Evolutionary conservation across 1,140 invertebrate species (phyloP).

Genomic region (Copidosoma floridanum): DNA sequence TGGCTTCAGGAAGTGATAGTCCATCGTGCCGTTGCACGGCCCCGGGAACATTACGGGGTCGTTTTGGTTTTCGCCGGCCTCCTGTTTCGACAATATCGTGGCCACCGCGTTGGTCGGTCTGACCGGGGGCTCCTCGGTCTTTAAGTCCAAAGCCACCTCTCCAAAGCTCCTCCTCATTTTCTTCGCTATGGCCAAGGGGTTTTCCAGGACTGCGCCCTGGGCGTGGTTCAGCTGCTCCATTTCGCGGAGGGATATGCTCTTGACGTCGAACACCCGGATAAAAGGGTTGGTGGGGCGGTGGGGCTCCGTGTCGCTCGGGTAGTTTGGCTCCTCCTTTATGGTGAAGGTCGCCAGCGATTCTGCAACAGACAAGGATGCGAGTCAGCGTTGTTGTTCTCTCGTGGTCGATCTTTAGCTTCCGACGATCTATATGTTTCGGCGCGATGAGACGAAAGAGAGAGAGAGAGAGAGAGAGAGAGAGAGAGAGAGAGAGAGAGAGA

Average conservation of each 20-base stretch:
- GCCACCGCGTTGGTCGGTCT: slow-evolving; percentile 18
- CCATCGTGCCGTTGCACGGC: too few species aligned
- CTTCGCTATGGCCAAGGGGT: slow-evolving; percentile 1
- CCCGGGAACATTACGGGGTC: too few species aligned
- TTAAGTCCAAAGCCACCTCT: not conserved
- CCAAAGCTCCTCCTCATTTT: not conserved
- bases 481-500: too few species aligned
- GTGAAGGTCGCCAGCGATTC: too few species aligned
- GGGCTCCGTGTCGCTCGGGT: not conserved
- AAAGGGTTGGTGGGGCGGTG: too few species aligned
- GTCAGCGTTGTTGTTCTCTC: too few species aligned
- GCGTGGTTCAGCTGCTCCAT: slow-evolving; percentile 13
- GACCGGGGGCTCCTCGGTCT: not conserved
- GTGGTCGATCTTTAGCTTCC: too few species aligned
- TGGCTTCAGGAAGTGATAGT: not conserved
- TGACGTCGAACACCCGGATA: slow-evolving; percentile 18
- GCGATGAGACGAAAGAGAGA: too few species aligned
- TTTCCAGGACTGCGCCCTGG: not conserved
- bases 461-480: too few species aligned
- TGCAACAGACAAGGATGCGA: too few species aligned
- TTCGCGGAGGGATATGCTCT: slow-evolving; percentile 17
- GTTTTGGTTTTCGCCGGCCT: not conserved
- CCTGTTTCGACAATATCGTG: slow-evolving; percentile 7
- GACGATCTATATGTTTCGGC: too few species aligned
- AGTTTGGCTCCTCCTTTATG: slow-evolving; percentile 6